phyloP scores from a whole-genome alignment of 2,113 vertebrate species.

The Bos javanicus region DNA sequence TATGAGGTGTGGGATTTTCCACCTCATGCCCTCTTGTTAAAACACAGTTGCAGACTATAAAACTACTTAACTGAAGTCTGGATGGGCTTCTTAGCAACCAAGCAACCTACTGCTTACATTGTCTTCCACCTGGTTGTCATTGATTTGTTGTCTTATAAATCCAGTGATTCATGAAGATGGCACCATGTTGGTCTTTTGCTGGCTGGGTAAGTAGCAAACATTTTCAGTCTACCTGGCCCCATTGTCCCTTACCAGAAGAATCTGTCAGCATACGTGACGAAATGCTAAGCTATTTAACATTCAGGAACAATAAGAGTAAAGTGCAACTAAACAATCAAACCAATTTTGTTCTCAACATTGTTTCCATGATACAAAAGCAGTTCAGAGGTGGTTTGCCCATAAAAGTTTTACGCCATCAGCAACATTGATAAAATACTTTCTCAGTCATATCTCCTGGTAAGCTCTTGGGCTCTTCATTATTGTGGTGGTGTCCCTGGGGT shows the following conservation, averaged over 20 bases:
- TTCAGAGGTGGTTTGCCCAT: background rate
- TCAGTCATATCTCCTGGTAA: background rate
- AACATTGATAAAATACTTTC: background rate
- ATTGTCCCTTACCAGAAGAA: background rate
- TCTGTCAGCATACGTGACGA: background rate
- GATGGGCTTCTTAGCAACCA: background rate
- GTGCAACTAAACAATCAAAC: background rate
- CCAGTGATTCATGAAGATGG: background rate
- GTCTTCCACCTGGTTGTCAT: background rate
- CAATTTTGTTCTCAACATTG: background rate
- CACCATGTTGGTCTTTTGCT: background rate
- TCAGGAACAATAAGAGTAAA: background rate
- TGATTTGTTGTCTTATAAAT: background rate
- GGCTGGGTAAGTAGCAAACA: background rate
- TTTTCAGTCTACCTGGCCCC: background rate
- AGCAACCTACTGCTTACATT: background rate
- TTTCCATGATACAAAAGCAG: background rate
- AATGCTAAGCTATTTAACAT: background rate
- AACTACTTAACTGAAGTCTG: background rate
- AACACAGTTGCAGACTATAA: background rate
- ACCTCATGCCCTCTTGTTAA: background rate
- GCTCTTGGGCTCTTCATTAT: background rate
- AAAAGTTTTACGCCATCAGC: background rate
- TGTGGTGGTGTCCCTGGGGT: background rate
- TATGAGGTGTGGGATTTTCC: background rate